Evolutionary conservation across 2,797 vertebrate genomes (phyloP).

Genomic region (Hydrophis major): DNA sequence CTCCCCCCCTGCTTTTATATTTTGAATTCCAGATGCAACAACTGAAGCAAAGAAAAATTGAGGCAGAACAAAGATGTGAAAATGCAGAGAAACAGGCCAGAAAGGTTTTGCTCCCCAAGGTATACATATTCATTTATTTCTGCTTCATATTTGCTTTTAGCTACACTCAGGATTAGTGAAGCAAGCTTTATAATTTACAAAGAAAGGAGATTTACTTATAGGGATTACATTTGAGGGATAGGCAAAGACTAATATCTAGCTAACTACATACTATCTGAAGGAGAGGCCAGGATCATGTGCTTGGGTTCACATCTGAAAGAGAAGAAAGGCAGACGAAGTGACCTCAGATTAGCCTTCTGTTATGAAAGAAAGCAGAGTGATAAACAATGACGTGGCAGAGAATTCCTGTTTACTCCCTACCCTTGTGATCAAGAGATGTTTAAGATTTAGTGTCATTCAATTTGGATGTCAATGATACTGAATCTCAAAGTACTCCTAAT

Average conservation of each 20-base stretch:
- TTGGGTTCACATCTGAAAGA: background rate
- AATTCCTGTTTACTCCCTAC: background rate
- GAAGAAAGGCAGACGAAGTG: background rate
- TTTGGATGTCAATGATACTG: background rate
- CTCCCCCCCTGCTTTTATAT: constrained; percentile 8
- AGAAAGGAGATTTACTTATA: background rate
- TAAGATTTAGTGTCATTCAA: background rate
- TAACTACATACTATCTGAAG: background rate
- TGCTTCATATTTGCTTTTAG: background rate
- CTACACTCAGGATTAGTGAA: background rate
- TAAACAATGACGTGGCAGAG: background rate
- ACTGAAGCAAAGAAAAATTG: constrained; percentile 87
- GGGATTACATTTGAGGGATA: background rate
- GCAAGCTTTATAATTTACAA: background rate
- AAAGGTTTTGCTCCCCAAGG: background rate
- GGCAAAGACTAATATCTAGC: background rate
- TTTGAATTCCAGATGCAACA: constrained; percentile 86
- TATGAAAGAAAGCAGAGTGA: background rate
- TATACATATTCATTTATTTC: background rate
- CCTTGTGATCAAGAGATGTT: background rate
- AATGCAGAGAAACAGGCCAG: constrained; percentile 90
- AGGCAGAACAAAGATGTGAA: constrained; percentile 88
- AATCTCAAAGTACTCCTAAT: background rate
- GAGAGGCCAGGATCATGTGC: background rate
- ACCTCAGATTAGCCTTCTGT: background rate